Evolutionary conservation across 2,113 vertebrate genomes (phyloP), one percentile per base, ranked within the genome.

Genomic region (Egretta garzetta): DNA sequence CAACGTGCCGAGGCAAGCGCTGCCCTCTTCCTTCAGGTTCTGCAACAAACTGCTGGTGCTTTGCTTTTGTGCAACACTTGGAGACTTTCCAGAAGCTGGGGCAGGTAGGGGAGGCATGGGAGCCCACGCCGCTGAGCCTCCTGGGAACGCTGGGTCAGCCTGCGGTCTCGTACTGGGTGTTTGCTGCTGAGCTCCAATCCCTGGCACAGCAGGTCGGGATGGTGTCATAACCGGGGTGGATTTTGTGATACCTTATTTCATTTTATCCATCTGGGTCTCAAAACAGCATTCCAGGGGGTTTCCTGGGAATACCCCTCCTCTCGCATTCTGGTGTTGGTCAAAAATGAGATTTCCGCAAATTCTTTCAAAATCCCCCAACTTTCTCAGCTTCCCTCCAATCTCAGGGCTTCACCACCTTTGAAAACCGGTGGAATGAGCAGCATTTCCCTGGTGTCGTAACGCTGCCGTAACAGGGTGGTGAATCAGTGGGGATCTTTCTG

Each of bases 91-190:
- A 96, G 94, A 45, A 33, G 77, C 63, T 63, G 12, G 62, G 12
- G 59, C 80, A 96, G 92, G 80, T 30, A 49, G 47, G 60, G 72
- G 64, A 89, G 59, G 28, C 1, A 15, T 1, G 24, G 62, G 37
- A 95, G 27, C n/a, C 71, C 32, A 39, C 0, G 0, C 22, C 0
- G 6, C 59, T 13, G 24, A 71, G 76, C 47, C 27, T 28, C 35
- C 37, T 0, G 8, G 91, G 84, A 91, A 74, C 1, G 5, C 37
- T 0, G 3, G 58, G 59, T 74, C 85, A 81, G 50, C 52, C 76
- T 5, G 22, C 0, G 0, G 56, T 33, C 47, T 58, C 1, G 0
- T 43, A 62, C 2, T 0, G 1, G 1, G 1, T 14, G 23, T 20
- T 35, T 24, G 58, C 50, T 47, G 67, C 62, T 18, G 39, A 81